These are phyloP conservation scores for Rhagium mordax DNA, from an alignment of 2,888 invertebrate genomes.

Conservation along the genomic window DNA sequence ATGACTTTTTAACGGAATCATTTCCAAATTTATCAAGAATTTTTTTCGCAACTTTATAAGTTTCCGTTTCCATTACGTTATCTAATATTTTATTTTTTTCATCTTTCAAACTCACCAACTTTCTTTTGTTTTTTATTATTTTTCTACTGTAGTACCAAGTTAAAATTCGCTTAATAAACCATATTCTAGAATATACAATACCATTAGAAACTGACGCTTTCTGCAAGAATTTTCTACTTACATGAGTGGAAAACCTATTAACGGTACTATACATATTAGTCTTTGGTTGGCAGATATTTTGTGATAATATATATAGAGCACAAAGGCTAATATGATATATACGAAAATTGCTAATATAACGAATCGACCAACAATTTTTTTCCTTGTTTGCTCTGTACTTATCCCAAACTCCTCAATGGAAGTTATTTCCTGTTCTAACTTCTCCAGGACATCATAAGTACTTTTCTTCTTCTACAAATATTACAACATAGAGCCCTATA, in stretches of 20 bases:
- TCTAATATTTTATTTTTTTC: slow-evolving; percentile 92
- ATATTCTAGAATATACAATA: slow-evolving; percentile 48
- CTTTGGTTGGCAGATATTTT: slow-evolving; percentile 83
- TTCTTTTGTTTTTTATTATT: slow-evolving; percentile 83
- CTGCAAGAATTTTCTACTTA: slow-evolving; percentile 71
- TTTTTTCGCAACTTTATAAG: slow-evolving; percentile 94
- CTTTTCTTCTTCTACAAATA: slow-evolving; percentile 74
- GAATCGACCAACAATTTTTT: slow-evolving; percentile 83
- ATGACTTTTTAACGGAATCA: slow-evolving; percentile 69
- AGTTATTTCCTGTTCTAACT: slow-evolving; percentile 85
- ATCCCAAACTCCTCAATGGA: slow-evolving; percentile 86
- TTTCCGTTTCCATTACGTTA: slow-evolving; percentile 97
- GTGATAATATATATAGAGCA: slow-evolving; percentile 87
- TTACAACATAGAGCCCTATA: background rate
- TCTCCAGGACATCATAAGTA: slow-evolving; percentile 76
- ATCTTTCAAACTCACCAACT: slow-evolving; percentile 80
- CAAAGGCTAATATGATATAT: slow-evolving; percentile 79
- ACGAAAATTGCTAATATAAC: slow-evolving; percentile 79
- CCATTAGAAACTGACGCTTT: background rate
- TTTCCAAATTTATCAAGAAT: slow-evolving; percentile 90
- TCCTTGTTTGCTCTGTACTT: slow-evolving; percentile 86
- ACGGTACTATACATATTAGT: slow-evolving; percentile 83
- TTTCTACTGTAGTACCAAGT: slow-evolving; percentile 92
- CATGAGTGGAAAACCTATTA: slow-evolving; percentile 88
- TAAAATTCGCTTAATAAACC: slow-evolving; percentile 80